phyloP scores from a whole-genome alignment of 2,113 vertebrate genomes.

The Urocolius indicus region DNA sequence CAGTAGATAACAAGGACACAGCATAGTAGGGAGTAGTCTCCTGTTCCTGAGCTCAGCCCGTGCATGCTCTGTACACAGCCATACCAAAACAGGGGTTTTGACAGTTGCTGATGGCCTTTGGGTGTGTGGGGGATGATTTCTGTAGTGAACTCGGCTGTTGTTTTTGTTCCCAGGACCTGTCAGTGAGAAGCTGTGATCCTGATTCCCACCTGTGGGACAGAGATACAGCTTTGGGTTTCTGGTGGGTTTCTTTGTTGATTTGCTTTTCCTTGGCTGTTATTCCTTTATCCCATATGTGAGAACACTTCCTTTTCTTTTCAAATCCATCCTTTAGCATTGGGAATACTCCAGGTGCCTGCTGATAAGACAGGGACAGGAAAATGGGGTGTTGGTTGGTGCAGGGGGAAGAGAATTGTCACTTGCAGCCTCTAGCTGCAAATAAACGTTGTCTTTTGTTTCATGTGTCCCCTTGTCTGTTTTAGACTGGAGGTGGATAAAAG shows the following conservation, averaged over 20 bases:
- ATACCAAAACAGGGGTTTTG: not conserved
- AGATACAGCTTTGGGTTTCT: not conserved
- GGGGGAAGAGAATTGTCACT: not conserved
- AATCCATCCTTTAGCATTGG: not conserved
- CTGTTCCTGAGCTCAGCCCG: not conserved
- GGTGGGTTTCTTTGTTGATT: not conserved
- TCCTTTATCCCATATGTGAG: not conserved
- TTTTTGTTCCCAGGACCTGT: not conserved
- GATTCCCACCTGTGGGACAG: not conserved
- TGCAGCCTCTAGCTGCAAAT: not conserved
- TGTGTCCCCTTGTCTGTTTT: not conserved
- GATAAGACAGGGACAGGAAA: not conserved
- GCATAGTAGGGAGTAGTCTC: not conserved
- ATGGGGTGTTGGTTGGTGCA: not conserved
- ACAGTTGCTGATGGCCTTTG: not conserved
- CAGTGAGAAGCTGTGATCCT: not conserved
- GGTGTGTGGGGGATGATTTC: not conserved
- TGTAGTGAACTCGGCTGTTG: not conserved
- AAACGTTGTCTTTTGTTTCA: not conserved
- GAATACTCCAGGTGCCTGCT: not conserved
- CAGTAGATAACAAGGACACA: not conserved
- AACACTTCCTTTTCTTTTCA: not conserved
- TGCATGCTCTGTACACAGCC: not conserved
- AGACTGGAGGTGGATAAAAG: conserved; percentile 95
- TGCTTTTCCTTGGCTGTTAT: not conserved